A percentile compares a stretch with the other conserved stretches of the same genome.
These are phyloP conservation scores for Antheraea assamensis DNA, from an alignment of 2,888 invertebrate species.

Conservation along the genomic window DNA sequence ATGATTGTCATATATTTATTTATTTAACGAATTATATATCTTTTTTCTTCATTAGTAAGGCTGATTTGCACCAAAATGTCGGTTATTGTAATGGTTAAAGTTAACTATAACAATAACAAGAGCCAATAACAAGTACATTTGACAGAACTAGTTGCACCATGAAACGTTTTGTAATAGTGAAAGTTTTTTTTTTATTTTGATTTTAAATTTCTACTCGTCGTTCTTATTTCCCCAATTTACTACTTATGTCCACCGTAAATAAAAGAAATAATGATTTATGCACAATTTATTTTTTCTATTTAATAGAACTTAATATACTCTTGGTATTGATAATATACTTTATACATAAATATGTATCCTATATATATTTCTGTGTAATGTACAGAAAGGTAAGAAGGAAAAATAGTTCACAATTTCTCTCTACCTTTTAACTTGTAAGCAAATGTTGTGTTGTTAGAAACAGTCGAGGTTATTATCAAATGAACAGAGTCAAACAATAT, in stretches of 20 bases:
- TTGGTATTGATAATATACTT: neutral
- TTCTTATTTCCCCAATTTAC: neutral
- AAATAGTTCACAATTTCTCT: neutral
- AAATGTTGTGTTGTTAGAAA: neutral
- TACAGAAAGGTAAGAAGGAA: neutral
- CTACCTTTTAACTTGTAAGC: conserved; percentile 5
- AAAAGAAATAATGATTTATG: neutral
- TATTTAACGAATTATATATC: too few species aligned
- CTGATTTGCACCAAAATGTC: too few species aligned
- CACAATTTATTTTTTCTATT: neutral
- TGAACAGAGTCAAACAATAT: neutral
- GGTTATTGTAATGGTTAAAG: too few species aligned
- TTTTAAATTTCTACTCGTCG: neutral
- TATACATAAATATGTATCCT: too few species aligned
- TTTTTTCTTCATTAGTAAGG: too few species aligned
- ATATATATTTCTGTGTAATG: neutral
- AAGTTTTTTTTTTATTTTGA: neutral
- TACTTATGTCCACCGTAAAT: neutral
- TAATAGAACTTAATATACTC: neutral
- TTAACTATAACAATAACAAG: too few species aligned
- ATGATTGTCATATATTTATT: too few species aligned
- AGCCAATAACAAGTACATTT: too few species aligned
- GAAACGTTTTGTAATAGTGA: too few species aligned
- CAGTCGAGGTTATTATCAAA: neutral
- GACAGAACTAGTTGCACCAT: too few species aligned